Conservation (phyloP, 1,140 invertebrate genomes). For the Gerris buenoi region DNA sequence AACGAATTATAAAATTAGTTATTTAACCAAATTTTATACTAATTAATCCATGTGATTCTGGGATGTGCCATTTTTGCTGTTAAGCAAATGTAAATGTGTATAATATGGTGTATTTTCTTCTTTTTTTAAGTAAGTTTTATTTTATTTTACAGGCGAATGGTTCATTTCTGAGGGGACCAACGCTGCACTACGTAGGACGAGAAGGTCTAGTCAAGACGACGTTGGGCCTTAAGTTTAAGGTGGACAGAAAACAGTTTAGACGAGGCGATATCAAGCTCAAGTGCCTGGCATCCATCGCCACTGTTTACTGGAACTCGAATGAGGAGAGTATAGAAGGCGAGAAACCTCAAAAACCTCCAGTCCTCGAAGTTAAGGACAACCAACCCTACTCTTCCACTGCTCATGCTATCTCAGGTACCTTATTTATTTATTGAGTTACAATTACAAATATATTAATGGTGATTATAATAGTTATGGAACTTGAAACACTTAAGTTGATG, state of each 20-base stretch:
- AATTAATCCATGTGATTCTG: too few relatives aligned
- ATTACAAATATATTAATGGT: too few relatives aligned
- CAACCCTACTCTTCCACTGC: constrained; percentile 20
- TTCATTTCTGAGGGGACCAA: constrained; percentile 35
- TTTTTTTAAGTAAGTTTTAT: too few relatives aligned
- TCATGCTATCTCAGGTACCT: too few relatives aligned
- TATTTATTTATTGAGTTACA: too few relatives aligned
- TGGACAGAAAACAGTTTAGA: constrained; percentile 57
- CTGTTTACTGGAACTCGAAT: constrained; percentile 64
- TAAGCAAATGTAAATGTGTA: too few relatives aligned
- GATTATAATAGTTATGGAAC: too few relatives aligned
- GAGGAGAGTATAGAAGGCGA: constrained; percentile 67
- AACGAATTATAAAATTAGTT: too few relatives aligned
- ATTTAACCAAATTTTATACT: too few relatives aligned
- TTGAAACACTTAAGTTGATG: too few relatives aligned
- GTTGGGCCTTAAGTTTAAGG: constrained; percentile 53
- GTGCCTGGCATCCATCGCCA: constrained; percentile 71
- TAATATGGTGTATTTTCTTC: too few relatives aligned
- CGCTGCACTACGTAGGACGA: constrained; percentile 34
- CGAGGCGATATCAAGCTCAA: constrained; percentile 71
- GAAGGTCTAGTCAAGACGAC: constrained; percentile 55
- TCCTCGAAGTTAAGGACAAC: constrained; percentile 42
- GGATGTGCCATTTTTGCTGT: too few relatives aligned
- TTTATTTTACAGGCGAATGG: constrained; percentile 34
- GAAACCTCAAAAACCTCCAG: constrained; percentile 42